These are phyloP conservation scores for Deladenus siricidicola DNA, from an alignment of 2,888 invertebrate genomes.

Conservation along the genomic window DNA sequence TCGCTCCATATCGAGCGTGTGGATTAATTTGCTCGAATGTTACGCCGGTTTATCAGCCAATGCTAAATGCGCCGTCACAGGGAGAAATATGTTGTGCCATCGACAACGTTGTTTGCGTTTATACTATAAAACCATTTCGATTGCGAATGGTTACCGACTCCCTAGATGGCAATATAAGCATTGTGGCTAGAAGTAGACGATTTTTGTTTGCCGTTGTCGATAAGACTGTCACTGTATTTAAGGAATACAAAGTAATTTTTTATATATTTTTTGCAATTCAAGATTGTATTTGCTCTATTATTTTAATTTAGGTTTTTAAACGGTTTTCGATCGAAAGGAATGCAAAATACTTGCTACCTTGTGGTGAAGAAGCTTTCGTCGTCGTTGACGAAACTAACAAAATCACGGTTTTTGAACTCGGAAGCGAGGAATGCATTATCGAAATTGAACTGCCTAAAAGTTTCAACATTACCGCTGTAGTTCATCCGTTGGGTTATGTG, in stretches of 20 bases:
- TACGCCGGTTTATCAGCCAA: constrained; percentile 13
- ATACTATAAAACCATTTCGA: constrained; percentile 14
- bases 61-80: background rate
- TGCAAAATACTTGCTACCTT: constrained; percentile 23
- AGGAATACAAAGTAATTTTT: background rate
- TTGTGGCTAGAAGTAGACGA: constrained; percentile 22
- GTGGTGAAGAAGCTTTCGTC: constrained; percentile 25
- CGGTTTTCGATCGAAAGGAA: background rate
- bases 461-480: constrained; percentile 72
- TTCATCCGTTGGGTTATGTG: constrained; percentile 85
- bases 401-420: constrained; percentile 34
- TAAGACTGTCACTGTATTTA: constrained; percentile 1
- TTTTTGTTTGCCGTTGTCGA: constrained; percentile 11
- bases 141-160: constrained; percentile 23
- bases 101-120: constrained; percentile 20
- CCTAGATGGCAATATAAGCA: constrained; percentile 14
- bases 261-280: no score
- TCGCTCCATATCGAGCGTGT: constrained; percentile 19
- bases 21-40: constrained; percentile 23
- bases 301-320: background rate
- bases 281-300: background rate
- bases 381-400: constrained; percentile 32
- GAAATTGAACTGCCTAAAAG: constrained; percentile 31
- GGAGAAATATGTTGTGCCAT: constrained; percentile 18
- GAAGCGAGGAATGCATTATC: constrained; percentile 22